Evolutionary conservation across 1,140 invertebrate species (phyloP).

Genomic region (Nebria ingens): DNA sequence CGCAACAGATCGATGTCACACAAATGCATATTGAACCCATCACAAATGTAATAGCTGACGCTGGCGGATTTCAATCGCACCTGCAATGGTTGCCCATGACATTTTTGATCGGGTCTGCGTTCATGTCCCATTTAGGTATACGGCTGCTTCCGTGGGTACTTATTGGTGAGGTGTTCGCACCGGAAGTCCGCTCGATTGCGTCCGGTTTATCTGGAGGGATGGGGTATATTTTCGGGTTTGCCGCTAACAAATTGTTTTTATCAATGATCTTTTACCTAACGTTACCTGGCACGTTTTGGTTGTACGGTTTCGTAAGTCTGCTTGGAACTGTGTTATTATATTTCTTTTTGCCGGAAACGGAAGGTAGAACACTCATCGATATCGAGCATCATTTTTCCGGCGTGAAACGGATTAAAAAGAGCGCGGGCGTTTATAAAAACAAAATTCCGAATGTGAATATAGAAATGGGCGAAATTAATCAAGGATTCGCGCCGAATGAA

Average conservation of each 20-base stretch:
- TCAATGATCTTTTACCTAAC: constrained; percentile 48
- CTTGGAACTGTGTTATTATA: constrained; percentile 46
- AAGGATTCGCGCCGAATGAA: neutral
- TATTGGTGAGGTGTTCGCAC: constrained; percentile 58
- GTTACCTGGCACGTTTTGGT: constrained; percentile 55
- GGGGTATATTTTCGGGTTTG: constrained; percentile 59
- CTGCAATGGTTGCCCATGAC: constrained; percentile 57
- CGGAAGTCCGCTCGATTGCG: constrained; percentile 52
- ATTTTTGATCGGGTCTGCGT: constrained; percentile 52
- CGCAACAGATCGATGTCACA: constrained; percentile 31
- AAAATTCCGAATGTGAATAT: neutral
- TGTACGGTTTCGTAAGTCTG: constrained; percentile 52
- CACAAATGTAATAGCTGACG: neutral
- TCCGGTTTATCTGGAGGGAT: constrained; percentile 57
- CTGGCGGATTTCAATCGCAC: constrained; percentile 17
- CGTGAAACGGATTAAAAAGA: constrained; percentile 36
- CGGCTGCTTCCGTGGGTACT: constrained; percentile 65
- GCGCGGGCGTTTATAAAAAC: neutral
- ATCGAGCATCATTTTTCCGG: constrained; percentile 58
- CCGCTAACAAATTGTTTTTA: constrained; percentile 61
- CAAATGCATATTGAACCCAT: constrained; percentile 12
- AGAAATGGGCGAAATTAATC: neutral
- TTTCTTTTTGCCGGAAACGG: constrained; percentile 64
- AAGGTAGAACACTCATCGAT: constrained; percentile 67
- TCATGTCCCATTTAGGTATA: constrained; percentile 57